Evolutionary conservation across 2,888 invertebrate species (phyloP).

Genomic region (Holacanthella duospinosa): DNA sequence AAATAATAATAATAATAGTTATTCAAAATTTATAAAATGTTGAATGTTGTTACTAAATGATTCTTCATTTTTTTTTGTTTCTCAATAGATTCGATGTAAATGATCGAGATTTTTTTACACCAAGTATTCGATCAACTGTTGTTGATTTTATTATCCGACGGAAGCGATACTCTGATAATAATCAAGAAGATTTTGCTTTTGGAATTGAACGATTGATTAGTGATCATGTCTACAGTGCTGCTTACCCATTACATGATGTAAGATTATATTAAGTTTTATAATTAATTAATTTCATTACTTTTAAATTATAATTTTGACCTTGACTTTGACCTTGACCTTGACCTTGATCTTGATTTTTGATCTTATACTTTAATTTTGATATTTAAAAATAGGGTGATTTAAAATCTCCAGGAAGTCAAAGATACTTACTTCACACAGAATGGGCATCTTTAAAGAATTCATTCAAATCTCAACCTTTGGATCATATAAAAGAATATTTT

Average conservation of each 20-base stretch:
- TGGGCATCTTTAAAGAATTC: conserved; percentile 73
- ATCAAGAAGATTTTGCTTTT: conserved; percentile 58
- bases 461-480: conserved; percentile 74
- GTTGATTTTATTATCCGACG: conserved; percentile 86
- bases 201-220: conserved; percentile 66
- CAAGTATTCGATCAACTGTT: conserved; percentile 72
- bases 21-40: background rate
- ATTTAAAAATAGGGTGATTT: conserved; percentile 65
- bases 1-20: background rate
- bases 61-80: conserved; percentile 10
- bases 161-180: conserved; percentile 61
- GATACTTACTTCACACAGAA: conserved; percentile 62
- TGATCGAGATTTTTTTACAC: conserved; percentile 72
- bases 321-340: no score
- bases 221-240: conserved; percentile 63
- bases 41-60: conserved; percentile 1
- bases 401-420: conserved; percentile 56
- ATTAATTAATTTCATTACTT: background rate
- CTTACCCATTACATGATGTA: conserved; percentile 82
- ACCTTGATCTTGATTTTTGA: background rate
- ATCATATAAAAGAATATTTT: conserved; percentile 80
- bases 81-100: conserved; percentile 42
- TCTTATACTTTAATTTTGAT: no score
- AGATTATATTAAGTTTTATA: conserved; percentile 43
- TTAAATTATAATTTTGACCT: no score